These are phyloP conservation scores for Cosmia pyralina DNA, from an alignment of 2,888 invertebrate species.

Conservation along the genomic window DNA sequence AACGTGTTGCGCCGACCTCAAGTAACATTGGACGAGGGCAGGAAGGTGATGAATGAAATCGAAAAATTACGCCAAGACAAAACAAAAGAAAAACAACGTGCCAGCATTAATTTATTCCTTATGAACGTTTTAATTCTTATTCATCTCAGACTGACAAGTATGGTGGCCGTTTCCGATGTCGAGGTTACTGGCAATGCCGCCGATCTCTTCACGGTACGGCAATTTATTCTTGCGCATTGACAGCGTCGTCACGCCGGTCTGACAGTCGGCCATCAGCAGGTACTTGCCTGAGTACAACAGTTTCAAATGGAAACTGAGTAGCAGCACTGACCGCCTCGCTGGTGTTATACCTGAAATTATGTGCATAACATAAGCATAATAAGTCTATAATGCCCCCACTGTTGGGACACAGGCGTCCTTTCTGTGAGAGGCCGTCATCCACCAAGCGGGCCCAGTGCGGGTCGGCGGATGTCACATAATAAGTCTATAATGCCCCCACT, in stretches of 20 bases:
- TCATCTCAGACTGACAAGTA: constrained; percentile 72
- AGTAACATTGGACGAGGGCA: too few relatives aligned
- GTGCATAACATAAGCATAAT: not conserved
- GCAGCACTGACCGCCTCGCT: constrained; percentile 67
- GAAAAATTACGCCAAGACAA: not conserved
- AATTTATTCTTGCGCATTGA: constrained; percentile 58
- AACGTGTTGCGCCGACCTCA: not conserved
- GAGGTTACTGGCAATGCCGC: constrained; percentile 61
- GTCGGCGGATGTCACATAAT: not conserved
- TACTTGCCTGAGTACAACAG: constrained; percentile 73
- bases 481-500: not conserved
- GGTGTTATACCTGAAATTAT: constrained; percentile 65
- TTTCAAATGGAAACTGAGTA: constrained; percentile 80
- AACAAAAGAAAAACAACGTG: not conserved
- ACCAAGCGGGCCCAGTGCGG: not conserved
- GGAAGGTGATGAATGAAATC: not conserved
- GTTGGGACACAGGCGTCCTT: not conserved
- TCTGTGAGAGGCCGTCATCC: not conserved
- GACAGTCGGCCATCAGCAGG: constrained; percentile 80
- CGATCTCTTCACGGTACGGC: constrained; percentile 72
- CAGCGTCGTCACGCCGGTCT: constrained; percentile 71
- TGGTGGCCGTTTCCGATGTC: constrained; percentile 72
- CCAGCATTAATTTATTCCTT: constrained; percentile 4
- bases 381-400: not conserved
- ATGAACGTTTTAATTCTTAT: constrained; percentile 66